A percentile compares a stretch with the other conserved stretches of the same genome.
Evolutionary conservation across 2,888 invertebrate species (phyloP).

Genomic region (Pimpla rufipes): DNA sequence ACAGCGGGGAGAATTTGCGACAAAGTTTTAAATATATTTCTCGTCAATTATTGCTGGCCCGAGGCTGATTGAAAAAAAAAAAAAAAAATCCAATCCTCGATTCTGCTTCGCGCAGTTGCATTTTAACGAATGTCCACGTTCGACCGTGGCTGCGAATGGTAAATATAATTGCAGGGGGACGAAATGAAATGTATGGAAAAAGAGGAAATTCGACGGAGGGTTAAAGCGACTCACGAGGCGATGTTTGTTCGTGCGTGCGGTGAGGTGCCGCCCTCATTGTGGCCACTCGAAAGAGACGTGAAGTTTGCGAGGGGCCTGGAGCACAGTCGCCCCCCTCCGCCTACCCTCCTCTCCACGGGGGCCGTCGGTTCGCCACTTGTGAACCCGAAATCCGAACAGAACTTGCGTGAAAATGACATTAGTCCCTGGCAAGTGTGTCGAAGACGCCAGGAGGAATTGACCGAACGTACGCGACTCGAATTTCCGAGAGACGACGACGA

Average conservation of each 20-base stretch:
- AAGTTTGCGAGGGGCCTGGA: constrained; percentile 23
- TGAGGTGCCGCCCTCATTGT: constrained; percentile 8
- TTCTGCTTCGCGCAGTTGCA: not conserved
- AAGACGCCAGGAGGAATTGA: constrained; percentile 62
- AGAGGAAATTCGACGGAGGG: not conserved
- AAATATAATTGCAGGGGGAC: not conserved
- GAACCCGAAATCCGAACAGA: constrained; percentile 58
- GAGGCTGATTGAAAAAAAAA: not conserved
- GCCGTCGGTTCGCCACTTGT: constrained; percentile 52
- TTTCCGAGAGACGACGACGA: constrained; percentile 15
- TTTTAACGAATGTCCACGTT: not conserved
- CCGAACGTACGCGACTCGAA: constrained; percentile 66
- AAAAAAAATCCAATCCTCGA: not conserved
- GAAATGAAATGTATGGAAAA: not conserved
- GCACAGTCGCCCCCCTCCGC: not conserved
- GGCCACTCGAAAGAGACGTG: constrained; percentile 25
- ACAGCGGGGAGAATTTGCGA: not conserved
- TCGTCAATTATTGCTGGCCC: not conserved
- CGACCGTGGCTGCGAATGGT: not conserved
- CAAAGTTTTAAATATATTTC: constrained; percentile 1
- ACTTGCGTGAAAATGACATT: constrained; percentile 68
- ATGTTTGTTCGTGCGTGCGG: constrained; percentile 41
- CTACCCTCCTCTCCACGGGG: not conserved
- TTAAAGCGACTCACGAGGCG: not conserved
- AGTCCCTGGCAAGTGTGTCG: constrained; percentile 46